Percentiles rank a stretch among this genome's conserved stretches.
Conservation (phyloP, 1,140 invertebrate species). For the Chymomyza costata region DNA sequence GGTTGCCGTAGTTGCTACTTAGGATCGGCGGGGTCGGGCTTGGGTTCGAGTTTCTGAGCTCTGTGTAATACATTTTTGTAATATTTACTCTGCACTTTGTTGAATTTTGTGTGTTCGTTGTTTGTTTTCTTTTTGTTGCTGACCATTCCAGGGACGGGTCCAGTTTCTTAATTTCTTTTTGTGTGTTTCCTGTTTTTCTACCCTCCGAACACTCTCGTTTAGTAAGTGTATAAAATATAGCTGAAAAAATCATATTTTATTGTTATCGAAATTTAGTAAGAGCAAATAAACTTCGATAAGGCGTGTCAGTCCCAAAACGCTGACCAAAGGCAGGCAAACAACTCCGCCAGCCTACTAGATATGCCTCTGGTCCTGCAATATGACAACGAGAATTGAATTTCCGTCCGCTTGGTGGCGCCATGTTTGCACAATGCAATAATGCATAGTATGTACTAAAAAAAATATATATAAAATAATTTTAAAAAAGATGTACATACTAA, state of each 20-base stretch:
- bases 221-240: constrained; percentile 19
- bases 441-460: constrained; percentile 12
- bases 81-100: constrained; percentile 65
- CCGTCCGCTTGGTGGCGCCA: constrained; percentile 7
- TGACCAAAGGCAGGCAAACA: no score
- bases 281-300: constrained; percentile 43
- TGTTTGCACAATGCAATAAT: constrained; percentile 4
- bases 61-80: constrained; percentile 67
- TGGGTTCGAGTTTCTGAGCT: neutral
- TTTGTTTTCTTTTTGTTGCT: constrained; percentile 24
- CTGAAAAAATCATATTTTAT: constrained; percentile 67
- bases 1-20: no score
- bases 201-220: no score
- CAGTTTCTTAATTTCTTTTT: constrained; percentile 68
- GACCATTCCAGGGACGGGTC: constrained; percentile 24
- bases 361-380: no score
- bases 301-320: neutral
- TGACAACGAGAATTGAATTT: constrained; percentile 24
- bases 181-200: constrained; percentile 22
- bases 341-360: no score
- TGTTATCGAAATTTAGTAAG: constrained; percentile 64
- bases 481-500: no score
- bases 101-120: constrained; percentile 37
- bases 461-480: no score
- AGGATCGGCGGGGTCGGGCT: neutral